Base-by-base conservation (phyloP, 1,140 invertebrate species). In the Pararge aegeria region DNA sequence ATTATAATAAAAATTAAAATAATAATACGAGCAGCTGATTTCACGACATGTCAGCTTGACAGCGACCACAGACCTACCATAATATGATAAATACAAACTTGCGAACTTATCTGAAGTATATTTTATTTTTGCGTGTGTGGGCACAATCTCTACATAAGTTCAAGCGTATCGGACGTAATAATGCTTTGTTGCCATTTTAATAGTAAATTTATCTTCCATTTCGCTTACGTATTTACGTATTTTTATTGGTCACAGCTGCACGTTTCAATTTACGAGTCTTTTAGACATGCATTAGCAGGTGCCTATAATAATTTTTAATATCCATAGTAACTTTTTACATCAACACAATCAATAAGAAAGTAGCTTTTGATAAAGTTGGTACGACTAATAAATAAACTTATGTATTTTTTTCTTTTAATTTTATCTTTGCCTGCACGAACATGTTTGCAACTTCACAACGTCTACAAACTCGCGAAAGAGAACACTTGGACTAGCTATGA, bases 31-130 rank as follows among this genome's bases (percentile, higher is more conserved):
- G n/a, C n/a, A n/a, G n/a, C n/a, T n/a, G n/a, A n/a, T n/a, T n/a
- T n/a, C n/a, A n/a, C n/a, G n/a, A n/a, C n/a, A n/a, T n/a, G n/a
- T n/a, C n/a, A n/a, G n/a, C n/a, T n/a, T n/a, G n/a, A n/a, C n/a
- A n/a, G n/a, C n/a, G n/a, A n/a, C n/a, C n/a, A n/a, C n/a, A n/a
- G n/a, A n/a, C n/a, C n/a, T n/a, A n/a, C n/a, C n/a, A n/a, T n/a
- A 49, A 49, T 49, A 73, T 62, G 64, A 73, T 73, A 77, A 72
- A 77, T 71, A 70, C 44, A 51, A 65, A 58, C 66, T 69, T 61
- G 55, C 55, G 64, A 64, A 51, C 49, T 53, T 49, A 46, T 51
- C 59, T 13, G 46, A 18, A 16, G 34, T 37, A 27, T 50, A 29
- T 55, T 66, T 52, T 52, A 63, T 63, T 62, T 65, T 62, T 60